Conservation (phyloP, 1,140 invertebrate genomes). For the Lepidurus packardi region DNA sequence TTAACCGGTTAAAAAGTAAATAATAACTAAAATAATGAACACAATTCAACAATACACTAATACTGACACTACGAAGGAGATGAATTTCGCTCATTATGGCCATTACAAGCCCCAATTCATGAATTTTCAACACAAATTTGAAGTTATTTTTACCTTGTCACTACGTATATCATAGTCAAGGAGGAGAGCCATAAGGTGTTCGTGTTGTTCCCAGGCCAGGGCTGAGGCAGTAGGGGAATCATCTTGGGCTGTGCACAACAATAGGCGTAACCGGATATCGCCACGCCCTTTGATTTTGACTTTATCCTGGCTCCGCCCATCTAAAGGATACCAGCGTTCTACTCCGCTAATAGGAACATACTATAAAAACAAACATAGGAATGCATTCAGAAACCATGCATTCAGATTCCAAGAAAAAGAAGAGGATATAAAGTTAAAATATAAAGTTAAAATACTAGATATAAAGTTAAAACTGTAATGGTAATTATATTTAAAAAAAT, state of each 20-base stretch:
- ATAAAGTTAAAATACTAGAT: too few relatives aligned
- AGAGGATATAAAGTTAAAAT: too few relatives aligned
- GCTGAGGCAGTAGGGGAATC: not conserved
- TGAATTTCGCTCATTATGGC: too few relatives aligned
- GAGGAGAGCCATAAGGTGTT: not conserved
- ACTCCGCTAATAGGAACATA: constrained; percentile 82
- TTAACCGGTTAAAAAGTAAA: too few relatives aligned
- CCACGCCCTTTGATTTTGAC: constrained; percentile 77
- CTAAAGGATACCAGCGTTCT: constrained; percentile 80
- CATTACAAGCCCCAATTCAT: too few relatives aligned
- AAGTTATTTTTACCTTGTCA: not conserved
- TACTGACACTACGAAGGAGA: too few relatives aligned
- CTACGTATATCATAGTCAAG: not conserved
- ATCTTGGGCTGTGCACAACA: not conserved
- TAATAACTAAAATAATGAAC: too few relatives aligned
- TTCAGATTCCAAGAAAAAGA: not conserved
- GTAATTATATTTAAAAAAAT: too few relatives aligned
- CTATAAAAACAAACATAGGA: constrained; percentile 48
- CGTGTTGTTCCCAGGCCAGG: not conserved
- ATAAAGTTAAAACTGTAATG: too few relatives aligned
- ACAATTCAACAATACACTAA: too few relatives aligned
- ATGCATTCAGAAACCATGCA: not conserved
- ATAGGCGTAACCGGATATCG: constrained; percentile 66
- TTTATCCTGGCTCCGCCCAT: constrained; percentile 59
- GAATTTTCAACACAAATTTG: too few relatives aligned